Evolutionary conservation across 2,888 invertebrate genomes (phyloP).

Genomic region (Hypselothyrea guttata): DNA sequence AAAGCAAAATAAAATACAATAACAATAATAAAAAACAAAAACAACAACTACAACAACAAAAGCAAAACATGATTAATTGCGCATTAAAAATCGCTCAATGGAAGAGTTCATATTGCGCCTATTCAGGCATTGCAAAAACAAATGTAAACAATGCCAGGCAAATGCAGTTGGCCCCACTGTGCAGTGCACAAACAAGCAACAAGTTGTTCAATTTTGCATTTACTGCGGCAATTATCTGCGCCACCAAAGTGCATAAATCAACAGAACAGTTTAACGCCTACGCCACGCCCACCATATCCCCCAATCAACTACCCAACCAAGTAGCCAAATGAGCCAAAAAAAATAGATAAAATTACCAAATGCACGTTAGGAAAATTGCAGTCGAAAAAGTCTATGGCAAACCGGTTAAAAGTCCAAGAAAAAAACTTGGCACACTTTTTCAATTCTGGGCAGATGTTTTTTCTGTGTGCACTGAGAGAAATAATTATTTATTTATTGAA

Average conservation of each 20-base stretch:
- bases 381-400: background rate
- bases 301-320: background rate
- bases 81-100: conserved; percentile 28
- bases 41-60: background rate
- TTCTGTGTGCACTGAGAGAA: too few species aligned
- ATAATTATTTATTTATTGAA: too few species aligned
- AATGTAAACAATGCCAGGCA: conserved; percentile 8
- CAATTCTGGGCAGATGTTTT: conserved; percentile 35
- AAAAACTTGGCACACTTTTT: conserved; percentile 8
- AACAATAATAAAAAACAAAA: background rate
- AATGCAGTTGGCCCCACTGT: too few species aligned
- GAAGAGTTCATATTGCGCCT: conserved; percentile 16
- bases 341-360: background rate
- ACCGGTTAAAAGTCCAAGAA: conserved; percentile 22
- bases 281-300: conserved; percentile 6
- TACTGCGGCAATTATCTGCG: background rate
- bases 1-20: background rate
- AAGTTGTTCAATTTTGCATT: background rate
- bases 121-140: conserved; percentile 12
- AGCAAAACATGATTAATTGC: conserved; percentile 41
- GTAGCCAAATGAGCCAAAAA: background rate
- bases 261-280: conserved; percentile 12
- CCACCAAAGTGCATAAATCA: too few species aligned
- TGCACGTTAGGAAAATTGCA: background rate
- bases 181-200: too few species aligned